Evolutionary conservation across 2,888 invertebrate genomes (phyloP).

Genomic region (Meteorus colon): DNA sequence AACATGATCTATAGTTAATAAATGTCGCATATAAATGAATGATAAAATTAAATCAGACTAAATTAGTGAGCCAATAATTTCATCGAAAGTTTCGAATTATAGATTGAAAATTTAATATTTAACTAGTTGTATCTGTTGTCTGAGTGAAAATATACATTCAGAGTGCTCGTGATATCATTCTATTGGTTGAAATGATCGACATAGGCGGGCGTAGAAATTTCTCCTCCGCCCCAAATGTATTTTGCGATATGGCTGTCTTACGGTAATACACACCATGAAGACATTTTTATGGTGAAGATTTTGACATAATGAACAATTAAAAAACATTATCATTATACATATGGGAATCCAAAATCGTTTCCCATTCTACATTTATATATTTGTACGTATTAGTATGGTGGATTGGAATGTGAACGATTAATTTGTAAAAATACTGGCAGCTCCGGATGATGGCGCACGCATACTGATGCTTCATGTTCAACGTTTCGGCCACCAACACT

Average conservation of each 20-base stretch:
- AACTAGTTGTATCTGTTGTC: neutral
- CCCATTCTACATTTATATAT: conserved; percentile 27
- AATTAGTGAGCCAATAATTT: no score
- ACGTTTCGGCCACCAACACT: conserved; percentile 63
- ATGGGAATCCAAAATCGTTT: neutral
- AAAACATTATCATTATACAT: neutral
- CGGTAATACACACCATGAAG: conserved; percentile 43
- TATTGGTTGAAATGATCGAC: conserved; percentile 59
- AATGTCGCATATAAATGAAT: no score
- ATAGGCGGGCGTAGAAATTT: conserved; percentile 65
- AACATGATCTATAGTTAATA: no score
- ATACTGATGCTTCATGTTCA: conserved; percentile 49
- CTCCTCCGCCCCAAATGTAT: conserved; percentile 65
- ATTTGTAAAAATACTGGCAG: conserved; percentile 68
- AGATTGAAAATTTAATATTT: conserved; percentile 23
- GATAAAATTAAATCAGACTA: no score
- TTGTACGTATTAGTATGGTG: conserved; percentile 24
- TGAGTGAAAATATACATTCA: neutral
- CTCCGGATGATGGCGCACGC: conserved; percentile 64
- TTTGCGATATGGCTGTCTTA: conserved; percentile 64
- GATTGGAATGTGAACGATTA: conserved; percentile 45
- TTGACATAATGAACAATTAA: neutral
- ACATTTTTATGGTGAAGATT: no score
- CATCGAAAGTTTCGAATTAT: no score
- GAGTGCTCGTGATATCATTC: conserved; percentile 40